phyloP scores from a whole-genome alignment of 35 echinoderm and acorn worm species.

The Heliocidaris erythrogramma region DNA sequence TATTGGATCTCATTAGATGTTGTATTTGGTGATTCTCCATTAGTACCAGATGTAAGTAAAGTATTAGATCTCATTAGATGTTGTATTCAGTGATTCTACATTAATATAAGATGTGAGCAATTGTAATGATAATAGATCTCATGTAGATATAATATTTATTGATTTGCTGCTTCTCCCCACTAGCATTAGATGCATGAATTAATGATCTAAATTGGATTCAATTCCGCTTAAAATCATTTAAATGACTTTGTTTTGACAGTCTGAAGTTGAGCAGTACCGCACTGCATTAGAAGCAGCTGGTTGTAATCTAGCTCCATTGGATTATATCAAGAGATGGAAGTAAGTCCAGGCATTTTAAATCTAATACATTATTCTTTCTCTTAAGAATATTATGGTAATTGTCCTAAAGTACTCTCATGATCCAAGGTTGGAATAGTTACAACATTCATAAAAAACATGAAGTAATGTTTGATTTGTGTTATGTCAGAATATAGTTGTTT shows the following conservation, averaged over 20 bases:
- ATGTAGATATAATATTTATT: not conserved
- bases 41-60: too few species aligned
- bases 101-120: not conserved
- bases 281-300: constrained; percentile 88
- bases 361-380: not conserved
- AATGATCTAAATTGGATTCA: too few species aligned
- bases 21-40: too few species aligned
- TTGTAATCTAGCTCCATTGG: constrained; percentile 89
- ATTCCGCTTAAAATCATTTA: too few species aligned
- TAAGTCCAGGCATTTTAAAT: constrained; percentile 51
- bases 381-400: not conserved
- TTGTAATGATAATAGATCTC: not conserved
- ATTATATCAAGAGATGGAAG: constrained; percentile 97
- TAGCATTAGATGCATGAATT: not conserved
- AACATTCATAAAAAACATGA: too few species aligned
- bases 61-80: too few species aligned
- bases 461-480: too few species aligned
- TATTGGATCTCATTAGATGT: not conserved
- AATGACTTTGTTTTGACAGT: constrained; percentile 29
- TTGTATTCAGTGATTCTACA: too few species aligned
- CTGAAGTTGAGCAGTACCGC: constrained; percentile 93
- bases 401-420: not conserved
- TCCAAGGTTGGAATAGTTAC: not conserved
- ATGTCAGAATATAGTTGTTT: too few species aligned
- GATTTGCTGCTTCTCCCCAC: not conserved